A percentile compares a stretch with the other conserved stretches of the same genome.
phyloP scores from a whole-genome alignment of 2,888 invertebrate species.

The Marasmarcha lunaedactyla region DNA sequence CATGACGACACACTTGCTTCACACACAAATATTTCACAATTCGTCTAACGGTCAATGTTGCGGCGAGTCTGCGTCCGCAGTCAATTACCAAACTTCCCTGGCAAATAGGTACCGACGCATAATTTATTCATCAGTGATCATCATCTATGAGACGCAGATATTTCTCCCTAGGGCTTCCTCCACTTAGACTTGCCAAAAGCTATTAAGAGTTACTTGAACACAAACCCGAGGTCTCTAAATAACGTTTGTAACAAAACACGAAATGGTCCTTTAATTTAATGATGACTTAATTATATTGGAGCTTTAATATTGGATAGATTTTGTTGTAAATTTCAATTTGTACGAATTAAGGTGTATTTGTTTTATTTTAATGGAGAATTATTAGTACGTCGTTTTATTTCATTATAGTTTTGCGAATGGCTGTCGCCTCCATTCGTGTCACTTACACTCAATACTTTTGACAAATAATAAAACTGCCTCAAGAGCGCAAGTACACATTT shows the following conservation, averaged over 20 bases:
- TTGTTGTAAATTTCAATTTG: too few species aligned
- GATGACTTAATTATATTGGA: background rate
- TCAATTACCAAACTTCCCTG: conserved; percentile 29
- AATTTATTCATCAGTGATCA: conserved; percentile 48
- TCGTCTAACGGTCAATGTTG: conserved; percentile 9
- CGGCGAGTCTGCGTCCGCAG: conserved; percentile 19
- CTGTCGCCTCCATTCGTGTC: too few species aligned
- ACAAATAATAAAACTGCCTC: too few species aligned
- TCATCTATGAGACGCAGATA: conserved; percentile 32
- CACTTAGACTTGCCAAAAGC: conserved; percentile 35
- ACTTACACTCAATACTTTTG: too few species aligned
- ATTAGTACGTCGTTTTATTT: too few species aligned
- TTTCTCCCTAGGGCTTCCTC: conserved; percentile 31
- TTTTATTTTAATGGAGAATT: too few species aligned
- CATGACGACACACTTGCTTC: too few species aligned
- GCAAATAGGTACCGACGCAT: conserved; percentile 28
- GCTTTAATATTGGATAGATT: too few species aligned
- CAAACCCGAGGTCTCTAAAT: conserved; percentile 12
- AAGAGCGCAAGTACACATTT: too few species aligned
- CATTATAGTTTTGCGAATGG: too few species aligned
- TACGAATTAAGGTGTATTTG: too few species aligned
- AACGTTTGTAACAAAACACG: background rate
- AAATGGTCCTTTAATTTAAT: background rate
- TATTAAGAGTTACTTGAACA: conserved; percentile 28
- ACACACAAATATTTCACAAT: background rate